Conservation (phyloP, 2,888 invertebrate species). For the Nephrotoma guestfalica region DNA sequence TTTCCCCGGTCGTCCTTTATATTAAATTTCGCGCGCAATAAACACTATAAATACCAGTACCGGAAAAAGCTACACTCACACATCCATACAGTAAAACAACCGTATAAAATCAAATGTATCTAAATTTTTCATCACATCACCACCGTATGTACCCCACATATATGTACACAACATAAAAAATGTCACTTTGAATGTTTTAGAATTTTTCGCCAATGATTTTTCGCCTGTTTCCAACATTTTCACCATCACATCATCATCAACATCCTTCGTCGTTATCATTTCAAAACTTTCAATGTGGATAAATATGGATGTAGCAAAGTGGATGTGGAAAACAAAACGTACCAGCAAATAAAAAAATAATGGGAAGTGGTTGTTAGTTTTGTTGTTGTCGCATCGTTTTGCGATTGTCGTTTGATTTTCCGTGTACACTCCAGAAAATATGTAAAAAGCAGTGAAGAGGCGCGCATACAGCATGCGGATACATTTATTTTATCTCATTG, state of each 20-base stretch:
- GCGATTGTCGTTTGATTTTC: neutral
- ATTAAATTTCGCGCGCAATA: neutral
- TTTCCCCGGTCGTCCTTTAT: neutral
- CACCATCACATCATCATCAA: neutral
- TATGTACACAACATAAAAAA: neutral
- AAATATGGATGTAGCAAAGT: neutral
- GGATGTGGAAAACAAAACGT: neutral
- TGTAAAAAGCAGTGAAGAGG: neutral
- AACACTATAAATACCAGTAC: neutral
- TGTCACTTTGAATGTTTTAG: neutral
- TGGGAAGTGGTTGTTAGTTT: neutral
- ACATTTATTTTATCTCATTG: neutral
- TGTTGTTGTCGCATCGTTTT: neutral
- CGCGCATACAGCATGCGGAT: neutral
- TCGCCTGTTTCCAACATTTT: neutral
- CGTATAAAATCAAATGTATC: neutral
- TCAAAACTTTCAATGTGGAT: neutral
- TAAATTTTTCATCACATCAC: neutral
- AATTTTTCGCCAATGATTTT: neutral
- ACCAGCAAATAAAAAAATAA: neutral
- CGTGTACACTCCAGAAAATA: neutral
- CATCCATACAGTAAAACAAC: neutral
- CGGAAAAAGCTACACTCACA: neutral
- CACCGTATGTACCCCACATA: neutral
- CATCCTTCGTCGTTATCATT: neutral